Evolutionary conservation across 2,888 invertebrate genomes (phyloP).

Genomic region (Balanococcus diminutus): DNA sequence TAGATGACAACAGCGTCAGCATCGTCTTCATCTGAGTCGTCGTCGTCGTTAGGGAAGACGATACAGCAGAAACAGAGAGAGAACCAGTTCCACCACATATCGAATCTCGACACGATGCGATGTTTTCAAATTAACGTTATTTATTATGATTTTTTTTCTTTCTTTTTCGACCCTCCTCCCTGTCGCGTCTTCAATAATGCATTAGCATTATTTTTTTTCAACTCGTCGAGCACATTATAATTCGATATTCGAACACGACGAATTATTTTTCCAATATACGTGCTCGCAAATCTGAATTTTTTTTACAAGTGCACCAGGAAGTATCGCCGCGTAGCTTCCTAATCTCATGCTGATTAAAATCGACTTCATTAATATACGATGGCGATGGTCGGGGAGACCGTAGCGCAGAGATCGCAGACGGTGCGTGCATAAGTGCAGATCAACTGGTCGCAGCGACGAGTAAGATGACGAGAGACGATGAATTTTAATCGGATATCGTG

Average conservation of each 20-base stretch:
- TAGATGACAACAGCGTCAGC: background rate
- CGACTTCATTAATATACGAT: background rate
- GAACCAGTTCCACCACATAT: background rate
- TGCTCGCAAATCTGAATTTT: background rate
- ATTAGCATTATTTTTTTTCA: background rate
- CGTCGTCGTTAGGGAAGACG: background rate
- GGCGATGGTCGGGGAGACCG: background rate
- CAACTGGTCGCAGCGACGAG: background rate
- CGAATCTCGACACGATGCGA: background rate
- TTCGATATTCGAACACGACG: background rate
- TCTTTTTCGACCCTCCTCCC: background rate
- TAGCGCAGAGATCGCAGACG: background rate
- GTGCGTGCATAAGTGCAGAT: background rate
- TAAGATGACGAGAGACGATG: background rate
- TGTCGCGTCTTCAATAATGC: background rate
- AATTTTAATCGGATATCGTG: no score
- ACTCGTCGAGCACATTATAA: background rate
- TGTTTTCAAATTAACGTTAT: conserved; percentile 11
- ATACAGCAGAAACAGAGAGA: conserved; percentile 5
- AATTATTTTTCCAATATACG: background rate
- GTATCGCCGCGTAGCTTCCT: background rate
- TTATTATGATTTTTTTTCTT: background rate
- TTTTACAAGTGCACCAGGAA: background rate
- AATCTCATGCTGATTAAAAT: background rate
- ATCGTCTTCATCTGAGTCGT: background rate